Evolutionary conservation across 2,113 vertebrate species (phyloP).

Genomic region (Anser brachyrhynchus): DNA sequence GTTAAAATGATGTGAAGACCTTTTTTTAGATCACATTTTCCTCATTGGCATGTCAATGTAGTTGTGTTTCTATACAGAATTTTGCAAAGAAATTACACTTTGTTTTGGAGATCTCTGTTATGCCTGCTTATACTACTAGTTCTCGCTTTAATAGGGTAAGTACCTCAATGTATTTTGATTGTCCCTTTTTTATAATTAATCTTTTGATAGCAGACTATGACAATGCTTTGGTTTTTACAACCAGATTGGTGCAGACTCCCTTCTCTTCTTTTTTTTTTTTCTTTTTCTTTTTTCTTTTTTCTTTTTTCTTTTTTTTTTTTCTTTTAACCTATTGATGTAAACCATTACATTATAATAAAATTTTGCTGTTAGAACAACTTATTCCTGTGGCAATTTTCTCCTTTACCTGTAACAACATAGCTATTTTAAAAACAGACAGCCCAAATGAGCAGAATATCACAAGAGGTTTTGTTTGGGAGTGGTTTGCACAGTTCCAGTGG

Average conservation of each 20-base stretch:
- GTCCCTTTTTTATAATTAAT: neutral
- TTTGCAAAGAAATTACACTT: neutral
- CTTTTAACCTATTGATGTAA: neutral
- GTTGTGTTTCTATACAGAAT: fast-evolving
- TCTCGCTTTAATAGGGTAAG: neutral
- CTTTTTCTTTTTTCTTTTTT: too few relatives aligned
- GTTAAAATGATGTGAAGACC: neutral
- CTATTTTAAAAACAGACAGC: neutral
- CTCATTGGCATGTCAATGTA: neutral
- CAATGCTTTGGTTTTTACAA: neutral
- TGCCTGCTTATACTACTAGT: neutral
- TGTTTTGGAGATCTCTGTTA: neutral
- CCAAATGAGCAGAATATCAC: neutral
- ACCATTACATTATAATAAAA: neutral
- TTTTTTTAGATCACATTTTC: neutral
- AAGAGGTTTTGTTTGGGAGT: neutral
- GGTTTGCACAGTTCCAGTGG: neutral
- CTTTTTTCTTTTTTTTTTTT: neutral
- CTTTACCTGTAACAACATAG: neutral
- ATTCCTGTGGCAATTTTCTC: neutral
- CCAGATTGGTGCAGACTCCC: neutral
- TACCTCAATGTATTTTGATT: neutral
- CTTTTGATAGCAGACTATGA: neutral
- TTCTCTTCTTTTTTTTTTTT: neutral
- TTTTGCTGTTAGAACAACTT: neutral